Evolutionary conservation across 2,113 vertebrate species (phyloP).

Genomic region (Sceloporus tristichus): DNA sequence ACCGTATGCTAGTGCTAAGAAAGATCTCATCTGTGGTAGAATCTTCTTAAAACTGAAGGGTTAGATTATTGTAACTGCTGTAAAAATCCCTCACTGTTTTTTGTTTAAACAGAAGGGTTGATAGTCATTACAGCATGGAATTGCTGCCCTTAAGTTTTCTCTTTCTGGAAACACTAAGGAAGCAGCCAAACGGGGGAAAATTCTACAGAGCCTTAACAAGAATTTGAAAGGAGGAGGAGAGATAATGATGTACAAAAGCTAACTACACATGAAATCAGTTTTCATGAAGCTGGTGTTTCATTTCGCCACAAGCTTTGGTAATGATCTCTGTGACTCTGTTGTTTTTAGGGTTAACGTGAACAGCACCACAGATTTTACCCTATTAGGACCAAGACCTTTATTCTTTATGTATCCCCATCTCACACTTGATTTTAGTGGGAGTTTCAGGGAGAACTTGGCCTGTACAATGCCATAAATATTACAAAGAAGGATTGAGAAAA

Average conservation of each 20-base stretch:
- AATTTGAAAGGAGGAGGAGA: constrained; percentile 63
- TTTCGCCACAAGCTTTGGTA: background rate
- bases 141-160: background rate
- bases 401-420: background rate
- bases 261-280: constrained; percentile 48
- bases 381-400: constrained; percentile 14
- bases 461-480: constrained; percentile 20
- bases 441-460: constrained; percentile 17
- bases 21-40: background rate
- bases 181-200: constrained; percentile 13
- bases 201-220: constrained; percentile 39
- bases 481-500: background rate
- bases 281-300: constrained; percentile 6
- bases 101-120: background rate
- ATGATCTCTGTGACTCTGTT: background rate
- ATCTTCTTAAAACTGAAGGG: constrained; percentile 21
- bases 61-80: background rate
- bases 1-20: fast-evolving
- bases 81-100: constrained; percentile 3
- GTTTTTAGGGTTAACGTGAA: background rate
- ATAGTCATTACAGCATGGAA: background rate
- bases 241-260: constrained; percentile 36
- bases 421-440: fast-evolving
- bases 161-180: fast-evolving
- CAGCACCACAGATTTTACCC: background rate